A percentile compares a stretch with the other conserved stretches of the same genome.
phyloP scores from a whole-genome alignment of 2,888 invertebrate genomes.

The Drosophila kokeensis region DNA sequence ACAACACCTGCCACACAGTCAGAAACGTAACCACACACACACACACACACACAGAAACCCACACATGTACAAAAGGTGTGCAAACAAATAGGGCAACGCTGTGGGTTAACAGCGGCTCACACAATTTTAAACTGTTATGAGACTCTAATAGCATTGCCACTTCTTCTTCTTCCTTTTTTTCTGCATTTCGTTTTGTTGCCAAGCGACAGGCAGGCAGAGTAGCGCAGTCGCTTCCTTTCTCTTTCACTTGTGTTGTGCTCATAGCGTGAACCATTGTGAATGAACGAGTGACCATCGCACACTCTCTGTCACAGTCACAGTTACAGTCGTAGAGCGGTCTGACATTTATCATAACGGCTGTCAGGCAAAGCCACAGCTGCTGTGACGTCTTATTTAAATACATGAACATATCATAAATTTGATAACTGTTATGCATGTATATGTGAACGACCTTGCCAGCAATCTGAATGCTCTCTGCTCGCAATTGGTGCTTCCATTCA shows the following conservation, averaged over 20 bases:
- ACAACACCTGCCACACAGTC: slow-evolving; percentile 13
- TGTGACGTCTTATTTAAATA: slow-evolving; percentile 48
- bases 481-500: slow-evolving; percentile 36
- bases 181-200: slow-evolving; percentile 11
- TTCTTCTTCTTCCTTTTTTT: slow-evolving; percentile 32
- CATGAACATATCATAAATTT: slow-evolving; percentile 32
- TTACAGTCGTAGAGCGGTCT: slow-evolving; percentile 20
- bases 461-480: slow-evolving; percentile 25
- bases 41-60: background rate
- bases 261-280: slow-evolving; percentile 40
- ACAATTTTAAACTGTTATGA: slow-evolving; percentile 44
- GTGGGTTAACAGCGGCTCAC: slow-evolving; percentile 15
- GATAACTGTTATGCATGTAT: slow-evolving; percentile 41
- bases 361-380: slow-evolving; percentile 22
- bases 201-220: slow-evolving; percentile 5
- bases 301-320: slow-evolving; percentile 11
- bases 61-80: slow-evolving; percentile 15
- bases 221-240: slow-evolving; percentile 22
- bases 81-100: slow-evolving; percentile 38
- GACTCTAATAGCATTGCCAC: slow-evolving; percentile 50
- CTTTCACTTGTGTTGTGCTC: slow-evolving; percentile 33
- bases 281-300: slow-evolving; percentile 30
- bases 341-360: slow-evolving; percentile 56
- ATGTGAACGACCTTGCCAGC: slow-evolving; percentile 62
- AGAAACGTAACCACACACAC: background rate